A percentile compares a stretch with the other conserved stretches of the same genome.
phyloP scores from a whole-genome alignment of 37 sponge, comb jelly and placozoan species.

The Bolinopsis microptera region DNA sequence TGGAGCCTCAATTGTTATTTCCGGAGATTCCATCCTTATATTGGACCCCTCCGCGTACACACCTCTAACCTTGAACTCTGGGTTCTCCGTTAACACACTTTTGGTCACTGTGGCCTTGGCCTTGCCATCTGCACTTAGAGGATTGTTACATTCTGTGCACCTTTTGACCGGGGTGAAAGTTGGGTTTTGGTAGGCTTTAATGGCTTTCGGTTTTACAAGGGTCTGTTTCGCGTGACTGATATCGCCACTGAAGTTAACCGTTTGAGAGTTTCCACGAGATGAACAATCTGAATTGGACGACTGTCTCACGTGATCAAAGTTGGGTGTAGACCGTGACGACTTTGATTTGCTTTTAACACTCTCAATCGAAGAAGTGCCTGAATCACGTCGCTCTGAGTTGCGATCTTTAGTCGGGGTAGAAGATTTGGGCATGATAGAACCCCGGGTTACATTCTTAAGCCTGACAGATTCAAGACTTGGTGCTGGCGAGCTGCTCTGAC shows the following conservation, averaged over 20 bases:
- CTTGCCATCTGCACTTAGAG: background rate
- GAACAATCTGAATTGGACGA: background rate
- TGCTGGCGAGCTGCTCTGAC: background rate
- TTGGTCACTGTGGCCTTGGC: background rate
- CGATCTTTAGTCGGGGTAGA: background rate
- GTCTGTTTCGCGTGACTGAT: slow-evolving; percentile 26
- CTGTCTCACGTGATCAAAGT: background rate
- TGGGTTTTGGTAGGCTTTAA: background rate
- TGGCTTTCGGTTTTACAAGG: slow-evolving; percentile 32
- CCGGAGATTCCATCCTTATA: too few species aligned
- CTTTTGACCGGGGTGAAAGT: background rate
- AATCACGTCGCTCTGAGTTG: background rate
- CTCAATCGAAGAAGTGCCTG: background rate
- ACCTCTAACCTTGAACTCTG: background rate
- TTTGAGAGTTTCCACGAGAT: background rate
- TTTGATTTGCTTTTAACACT: background rate
- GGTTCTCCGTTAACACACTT: background rate
- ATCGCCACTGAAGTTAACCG: slow-evolving; percentile 45
- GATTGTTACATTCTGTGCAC: background rate
- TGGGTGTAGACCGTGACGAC: background rate
- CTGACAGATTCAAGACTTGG: background rate
- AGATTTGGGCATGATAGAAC: too few species aligned
- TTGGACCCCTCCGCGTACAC: background rate
- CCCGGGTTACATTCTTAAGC: background rate
- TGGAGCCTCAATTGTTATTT: background rate